Evolutionary conservation across 2,888 invertebrate species (phyloP).

Genomic region (Epistrophe grossulariae): DNA sequence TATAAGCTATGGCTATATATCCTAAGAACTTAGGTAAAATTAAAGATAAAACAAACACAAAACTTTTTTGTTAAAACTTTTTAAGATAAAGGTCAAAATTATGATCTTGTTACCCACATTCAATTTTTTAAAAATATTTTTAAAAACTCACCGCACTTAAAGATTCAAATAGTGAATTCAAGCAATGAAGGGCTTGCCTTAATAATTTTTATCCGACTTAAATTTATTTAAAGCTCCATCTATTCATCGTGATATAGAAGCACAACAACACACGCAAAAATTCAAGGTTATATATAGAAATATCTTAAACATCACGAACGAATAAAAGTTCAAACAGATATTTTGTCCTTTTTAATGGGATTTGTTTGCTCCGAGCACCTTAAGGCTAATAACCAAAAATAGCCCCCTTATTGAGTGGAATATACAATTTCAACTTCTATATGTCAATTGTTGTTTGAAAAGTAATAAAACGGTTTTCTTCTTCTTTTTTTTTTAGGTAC

Average conservation of each 20-base stretch:
- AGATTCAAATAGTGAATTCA: background rate
- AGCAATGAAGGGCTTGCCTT: background rate
- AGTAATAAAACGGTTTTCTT: constrained; percentile 39
- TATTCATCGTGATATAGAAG: too few species aligned
- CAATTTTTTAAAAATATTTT: background rate
- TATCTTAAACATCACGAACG: background rate
- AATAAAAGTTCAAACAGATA: constrained; percentile 1
- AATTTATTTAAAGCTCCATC: too few species aligned
- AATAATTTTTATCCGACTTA: too few species aligned
- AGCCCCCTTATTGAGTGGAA: background rate
- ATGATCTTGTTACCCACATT: background rate
- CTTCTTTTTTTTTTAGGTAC: background rate
- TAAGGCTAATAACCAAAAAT: constrained; percentile 13
- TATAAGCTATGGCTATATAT: background rate
- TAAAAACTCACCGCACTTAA: background rate
- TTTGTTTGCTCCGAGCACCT: constrained; percentile 16
- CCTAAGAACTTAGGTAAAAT: constrained; percentile 4
- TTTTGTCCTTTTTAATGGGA: constrained; percentile 8
- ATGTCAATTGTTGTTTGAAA: constrained; percentile 50
- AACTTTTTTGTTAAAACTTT: background rate
- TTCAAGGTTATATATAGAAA: background rate
- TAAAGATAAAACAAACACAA: background rate
- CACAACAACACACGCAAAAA: background rate
- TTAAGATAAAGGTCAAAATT: background rate
- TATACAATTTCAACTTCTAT: constrained; percentile 10